Conservation (phyloP, 2,113 vertebrate genomes). For the Oryzias curvinotus region DNA sequence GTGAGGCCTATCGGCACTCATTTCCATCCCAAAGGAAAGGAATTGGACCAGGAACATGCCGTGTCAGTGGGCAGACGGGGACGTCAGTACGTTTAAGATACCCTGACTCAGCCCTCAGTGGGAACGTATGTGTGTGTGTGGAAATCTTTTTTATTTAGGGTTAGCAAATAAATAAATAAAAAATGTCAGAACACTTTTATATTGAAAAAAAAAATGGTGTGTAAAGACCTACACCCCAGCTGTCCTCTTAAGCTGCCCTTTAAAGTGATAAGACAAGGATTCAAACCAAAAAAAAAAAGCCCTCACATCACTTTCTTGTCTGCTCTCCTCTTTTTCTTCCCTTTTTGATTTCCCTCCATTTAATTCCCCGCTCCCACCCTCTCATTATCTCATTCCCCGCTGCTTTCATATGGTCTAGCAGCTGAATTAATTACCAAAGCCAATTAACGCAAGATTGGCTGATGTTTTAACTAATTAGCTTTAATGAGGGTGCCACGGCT, state of each 20-base stretch:
- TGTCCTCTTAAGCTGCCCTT: not conserved
- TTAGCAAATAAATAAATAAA: too few species aligned
- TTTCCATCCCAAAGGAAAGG: conserved; percentile 57
- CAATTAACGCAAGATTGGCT: conserved; percentile 99
- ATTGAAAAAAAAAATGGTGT: too few species aligned
- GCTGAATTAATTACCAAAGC: conserved; percentile 99
- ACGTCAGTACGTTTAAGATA: conserved; percentile 56
- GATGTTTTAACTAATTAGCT: conserved; percentile 99
- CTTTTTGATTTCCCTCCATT: conserved; percentile 5
- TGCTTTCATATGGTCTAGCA: conserved; percentile 84
- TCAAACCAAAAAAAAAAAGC: not conserved
- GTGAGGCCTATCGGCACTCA: conserved; percentile 47
- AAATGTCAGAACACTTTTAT: too few species aligned
- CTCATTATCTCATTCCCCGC: conserved; percentile 59
- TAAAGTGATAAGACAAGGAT: not conserved
- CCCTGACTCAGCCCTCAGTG: conserved; percentile 39
- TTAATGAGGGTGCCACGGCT: conserved; percentile 96
- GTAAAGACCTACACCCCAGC: too few species aligned
- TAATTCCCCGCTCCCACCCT: conserved; percentile 14
- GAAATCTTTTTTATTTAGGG: not conserved
- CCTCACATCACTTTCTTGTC: conserved; percentile 19
- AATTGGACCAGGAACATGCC: conserved; percentile 33
- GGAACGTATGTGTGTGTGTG: not conserved
- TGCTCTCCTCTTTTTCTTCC: conserved; percentile 5
- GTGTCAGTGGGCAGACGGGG: conserved; percentile 43